A percentile compares a stretch with the other conserved stretches of the same genome.
These are phyloP conservation scores for Trichopoda pennipes DNA, from an alignment of 2,888 invertebrate genomes.

Conservation along the genomic window DNA sequence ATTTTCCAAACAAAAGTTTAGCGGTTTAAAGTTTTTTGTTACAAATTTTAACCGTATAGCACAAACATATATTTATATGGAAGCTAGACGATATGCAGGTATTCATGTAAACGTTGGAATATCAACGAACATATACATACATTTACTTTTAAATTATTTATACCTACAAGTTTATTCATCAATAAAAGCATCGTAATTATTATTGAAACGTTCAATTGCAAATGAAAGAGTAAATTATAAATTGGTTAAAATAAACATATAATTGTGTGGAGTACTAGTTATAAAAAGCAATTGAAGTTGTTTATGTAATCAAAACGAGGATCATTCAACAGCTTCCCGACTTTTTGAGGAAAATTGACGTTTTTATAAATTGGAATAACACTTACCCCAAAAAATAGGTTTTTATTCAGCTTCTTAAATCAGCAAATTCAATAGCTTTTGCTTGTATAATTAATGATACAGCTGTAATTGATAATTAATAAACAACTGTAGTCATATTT, in stretches of 20 bases:
- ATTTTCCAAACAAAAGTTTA: too few species aligned
- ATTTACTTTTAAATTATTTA: slow-evolving; percentile 4
- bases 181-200: background rate
- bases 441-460: too few species aligned
- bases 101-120: background rate
- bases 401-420: too few species aligned
- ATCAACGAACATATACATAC: background rate
- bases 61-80: background rate
- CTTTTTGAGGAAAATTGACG: too few species aligned
- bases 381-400: too few species aligned
- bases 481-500: too few species aligned
- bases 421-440: too few species aligned
- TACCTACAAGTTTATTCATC: slow-evolving; percentile 13
- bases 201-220: background rate
- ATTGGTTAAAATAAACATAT: background rate
- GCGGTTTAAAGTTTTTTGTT: too few species aligned
- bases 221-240: background rate
- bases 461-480: too few species aligned
- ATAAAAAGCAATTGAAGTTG: background rate
- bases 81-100: background rate
- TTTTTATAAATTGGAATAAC: too few species aligned
- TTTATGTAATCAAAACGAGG: background rate
- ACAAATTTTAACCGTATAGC: background rate
- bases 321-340: too few species aligned
- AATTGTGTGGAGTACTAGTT: background rate